Evolutionary conservation across 2,113 vertebrate genomes (phyloP).

Genomic region (Numida meleagris): DNA sequence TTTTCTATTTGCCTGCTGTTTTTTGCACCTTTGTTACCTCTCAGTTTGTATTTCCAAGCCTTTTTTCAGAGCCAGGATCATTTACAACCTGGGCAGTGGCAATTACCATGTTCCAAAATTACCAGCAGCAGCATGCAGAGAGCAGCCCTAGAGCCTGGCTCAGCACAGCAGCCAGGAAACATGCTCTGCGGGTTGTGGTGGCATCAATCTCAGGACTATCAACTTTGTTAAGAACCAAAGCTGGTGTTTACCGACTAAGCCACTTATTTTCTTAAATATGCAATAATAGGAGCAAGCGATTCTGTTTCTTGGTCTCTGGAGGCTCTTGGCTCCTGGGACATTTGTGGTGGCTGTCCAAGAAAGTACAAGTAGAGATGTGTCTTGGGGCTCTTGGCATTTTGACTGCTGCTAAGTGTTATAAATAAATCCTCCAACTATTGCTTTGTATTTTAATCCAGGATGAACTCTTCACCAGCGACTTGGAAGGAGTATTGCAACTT

Average conservation of each 20-base stretch:
- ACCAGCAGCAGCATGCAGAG: neutral
- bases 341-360: neutral
- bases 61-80: neutral
- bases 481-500: neutral
- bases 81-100: neutral
- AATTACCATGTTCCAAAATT: neutral
- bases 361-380: neutral
- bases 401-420: neutral
- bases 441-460: fast-evolving
- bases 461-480: neutral
- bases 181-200: neutral
- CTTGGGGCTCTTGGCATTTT: neutral
- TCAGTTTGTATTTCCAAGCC: neutral
- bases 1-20: neutral
- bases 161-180: neutral
- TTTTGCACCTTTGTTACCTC: neutral
- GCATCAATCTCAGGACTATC: neutral
- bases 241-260: neutral
- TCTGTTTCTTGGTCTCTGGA: neutral
- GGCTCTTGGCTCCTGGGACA: neutral
- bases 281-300: neutral
- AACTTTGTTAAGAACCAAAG: neutral
- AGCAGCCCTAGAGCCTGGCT: fast-evolving
- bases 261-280: neutral
- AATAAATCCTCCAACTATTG: neutral